A percentile compares a stretch with the other conserved stretches of the same genome.
These are phyloP conservation scores for Drosophila insularis DNA, from an alignment of 1,140 invertebrate genomes.

Conservation along the genomic window DNA sequence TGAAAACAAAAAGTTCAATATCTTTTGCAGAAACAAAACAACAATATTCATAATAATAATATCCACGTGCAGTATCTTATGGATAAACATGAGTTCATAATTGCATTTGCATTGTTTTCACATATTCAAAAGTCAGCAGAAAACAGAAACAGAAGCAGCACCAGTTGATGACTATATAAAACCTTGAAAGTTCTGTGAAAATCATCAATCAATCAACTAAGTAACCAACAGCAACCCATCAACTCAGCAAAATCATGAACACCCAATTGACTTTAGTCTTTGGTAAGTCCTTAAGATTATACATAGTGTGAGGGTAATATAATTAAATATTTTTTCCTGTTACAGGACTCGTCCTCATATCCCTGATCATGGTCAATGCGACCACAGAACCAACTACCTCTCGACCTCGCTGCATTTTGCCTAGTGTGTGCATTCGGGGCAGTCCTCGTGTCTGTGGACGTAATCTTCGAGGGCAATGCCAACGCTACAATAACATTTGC, in stretches of 20 bases:
- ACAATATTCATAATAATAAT: neutral
- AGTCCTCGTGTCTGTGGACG: conserved; percentile 58
- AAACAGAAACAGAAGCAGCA: neutral
- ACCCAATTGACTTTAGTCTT: neutral
- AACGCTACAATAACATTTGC: conserved; percentile 58
- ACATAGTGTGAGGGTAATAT: neutral
- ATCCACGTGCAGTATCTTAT: neutral
- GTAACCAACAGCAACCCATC: neutral
- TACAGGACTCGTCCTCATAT: conserved; percentile 12
- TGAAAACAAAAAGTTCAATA: neutral
- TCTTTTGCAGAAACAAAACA: neutral
- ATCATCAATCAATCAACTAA: neutral
- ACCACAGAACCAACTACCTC: conserved; percentile 1
- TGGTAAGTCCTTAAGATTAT: neutral
- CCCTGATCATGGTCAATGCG: neutral
- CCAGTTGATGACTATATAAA: neutral
- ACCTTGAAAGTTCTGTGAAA: neutral
- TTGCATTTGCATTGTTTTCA: neutral
- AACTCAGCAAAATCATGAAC: neutral
- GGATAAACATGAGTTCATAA: neutral
- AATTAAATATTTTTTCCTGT: neutral
- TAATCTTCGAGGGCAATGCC: conserved; percentile 39
- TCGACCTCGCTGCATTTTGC: conserved; percentile 20
- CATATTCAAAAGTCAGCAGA: neutral
- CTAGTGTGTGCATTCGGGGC: conserved; percentile 32